Evolutionary conservation across 2,113 vertebrate species (phyloP), one percentile per base, ranked within the genome.

Genomic region (Esox niger): DNA sequence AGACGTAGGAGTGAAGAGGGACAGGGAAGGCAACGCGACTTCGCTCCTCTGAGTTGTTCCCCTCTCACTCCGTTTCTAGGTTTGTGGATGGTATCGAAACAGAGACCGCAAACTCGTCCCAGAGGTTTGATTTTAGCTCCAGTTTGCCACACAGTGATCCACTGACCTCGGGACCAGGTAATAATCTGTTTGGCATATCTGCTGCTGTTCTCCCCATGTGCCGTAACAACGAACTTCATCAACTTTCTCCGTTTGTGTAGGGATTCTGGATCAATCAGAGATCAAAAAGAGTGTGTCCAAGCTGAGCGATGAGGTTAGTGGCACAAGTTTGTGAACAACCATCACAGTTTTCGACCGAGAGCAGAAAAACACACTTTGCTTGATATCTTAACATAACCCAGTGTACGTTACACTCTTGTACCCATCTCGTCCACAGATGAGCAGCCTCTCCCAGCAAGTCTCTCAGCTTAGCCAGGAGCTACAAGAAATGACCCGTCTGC

Each of bases 11-110:
- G n/a, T n/a, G n/a, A n/a, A n/a, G n/a, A n/a, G n/a, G n/a, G n/a
- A n/a, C n/a, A n/a, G n/a, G n/a, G n/a, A 11, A 13, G 38, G 13
- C 17, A 15, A 43, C 17, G 13, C 15, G 17, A 15, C 3, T 17
- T 43, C 5, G 17, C 17, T 43, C 13, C 3, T 10, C 15, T 11
- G n/a, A n/a, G n/a, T 25, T 30, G 20, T 46, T 25, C 15, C 17
- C 6, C 2, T 47, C 6, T 25, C 31, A 62, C 29, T 54, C 33
- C 33, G 30, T 68, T 63, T 15, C 46, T 30, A 93, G 92, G 70
- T 93, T 93, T 68, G 92, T 93, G 74, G 92, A 93, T 4, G 92
- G 92, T 29, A 92, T 92, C 9, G 92, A 93, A 81, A 91, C 89
- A 0, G 91, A 93, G 66, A 88, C 65, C 57, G 82, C 79, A 63